These are phyloP conservation scores for Synergus laeviventris DNA, from an alignment of 2,888 invertebrate species.

Conservation along the genomic window DNA sequence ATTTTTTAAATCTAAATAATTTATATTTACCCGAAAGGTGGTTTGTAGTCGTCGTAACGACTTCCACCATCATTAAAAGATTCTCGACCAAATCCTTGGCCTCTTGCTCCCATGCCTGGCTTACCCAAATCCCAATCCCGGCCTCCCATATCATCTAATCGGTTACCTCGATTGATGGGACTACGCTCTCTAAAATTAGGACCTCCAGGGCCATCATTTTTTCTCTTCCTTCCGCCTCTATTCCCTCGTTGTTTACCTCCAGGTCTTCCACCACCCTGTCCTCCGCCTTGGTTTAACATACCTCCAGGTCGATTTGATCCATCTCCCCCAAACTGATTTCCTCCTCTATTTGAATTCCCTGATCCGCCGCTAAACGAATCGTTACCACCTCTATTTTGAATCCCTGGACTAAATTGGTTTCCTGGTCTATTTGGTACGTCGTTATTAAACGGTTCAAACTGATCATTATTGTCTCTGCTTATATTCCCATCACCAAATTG, in stretches of 20 bases:
- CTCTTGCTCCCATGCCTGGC: conserved; percentile 62
- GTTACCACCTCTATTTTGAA: conserved; percentile 41
- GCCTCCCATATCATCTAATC: conserved; percentile 51
- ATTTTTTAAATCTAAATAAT: conserved; percentile 11
- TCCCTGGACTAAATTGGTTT: conserved; percentile 49
- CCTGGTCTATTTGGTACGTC: conserved; percentile 11
- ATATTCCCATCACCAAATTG: conserved; percentile 51
- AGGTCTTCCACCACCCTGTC: conserved; percentile 45
- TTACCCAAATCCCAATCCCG: conserved; percentile 68
- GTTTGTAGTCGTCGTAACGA: conserved; percentile 66
- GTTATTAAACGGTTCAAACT: conserved; percentile 30
- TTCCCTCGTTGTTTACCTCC: conserved; percentile 52
- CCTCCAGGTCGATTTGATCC: neutral
- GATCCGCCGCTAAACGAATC: conserved; percentile 45
- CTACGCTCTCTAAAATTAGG: conserved; percentile 71
- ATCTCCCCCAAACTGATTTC: conserved; percentile 32
- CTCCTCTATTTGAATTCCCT: conserved; percentile 20
- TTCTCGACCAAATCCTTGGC: conserved; percentile 51
- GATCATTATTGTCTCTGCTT: conserved; percentile 21
- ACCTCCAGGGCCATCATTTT: conserved; percentile 47
- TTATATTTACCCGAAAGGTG: conserved; percentile 66
- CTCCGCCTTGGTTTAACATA: conserved; percentile 40
- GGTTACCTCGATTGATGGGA: conserved; percentile 63
- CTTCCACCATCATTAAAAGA: conserved; percentile 64
- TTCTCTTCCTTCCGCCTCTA: conserved; percentile 50